Evolutionary conservation across 2,888 invertebrate genomes (phyloP), one percentile per base, ranked within the genome.

Genomic region (Synanthedon myopaeformis): DNA sequence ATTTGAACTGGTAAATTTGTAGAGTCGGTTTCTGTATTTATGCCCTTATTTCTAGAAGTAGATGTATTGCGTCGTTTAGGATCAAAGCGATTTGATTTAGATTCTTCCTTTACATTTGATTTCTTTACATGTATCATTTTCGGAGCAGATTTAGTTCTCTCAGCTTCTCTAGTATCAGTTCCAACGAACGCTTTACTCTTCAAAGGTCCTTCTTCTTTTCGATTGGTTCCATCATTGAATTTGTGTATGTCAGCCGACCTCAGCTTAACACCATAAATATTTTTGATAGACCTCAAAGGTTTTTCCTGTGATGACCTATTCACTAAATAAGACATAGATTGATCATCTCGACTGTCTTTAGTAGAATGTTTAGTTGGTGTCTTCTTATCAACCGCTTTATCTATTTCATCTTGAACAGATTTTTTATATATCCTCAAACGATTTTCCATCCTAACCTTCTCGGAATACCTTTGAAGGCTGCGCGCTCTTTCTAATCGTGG

Each of bases 401-500:
- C 70, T 2, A 62, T 68, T 23, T 81, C 78, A 42, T 61, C 64
- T 66, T 82, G 71, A 28, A 74, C 58, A 0, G 74, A 68, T 52
- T 74, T 80, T 60, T 82, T 86, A 55, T 87, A 87, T 58, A 87
- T 84, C 65, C 67, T 79, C 3, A 85, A 63, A 17, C 84, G 70
- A 58, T 87, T 87, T 65, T 82, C 84, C 80, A 83, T 84, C 60
- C 87, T 72, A 0, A 87, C 82, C 58, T 78, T 84, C 65, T 87
- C 87, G 2, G 87, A 87, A 64, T 87, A 87, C 59, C 87, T 76
- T 64, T 87, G 87, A 28, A 87, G 71, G 53, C 87, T 85, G 59
- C 82, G 72, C 51, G 87, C 86, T 70, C 87, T 74, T 61, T 86
- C 85, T 48, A 86, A 59, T 55, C 84, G 74, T 14, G 87, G 87